Base-by-base conservation (phyloP, 2,888 invertebrate genomes). In the Rotaria sp. region DNA sequence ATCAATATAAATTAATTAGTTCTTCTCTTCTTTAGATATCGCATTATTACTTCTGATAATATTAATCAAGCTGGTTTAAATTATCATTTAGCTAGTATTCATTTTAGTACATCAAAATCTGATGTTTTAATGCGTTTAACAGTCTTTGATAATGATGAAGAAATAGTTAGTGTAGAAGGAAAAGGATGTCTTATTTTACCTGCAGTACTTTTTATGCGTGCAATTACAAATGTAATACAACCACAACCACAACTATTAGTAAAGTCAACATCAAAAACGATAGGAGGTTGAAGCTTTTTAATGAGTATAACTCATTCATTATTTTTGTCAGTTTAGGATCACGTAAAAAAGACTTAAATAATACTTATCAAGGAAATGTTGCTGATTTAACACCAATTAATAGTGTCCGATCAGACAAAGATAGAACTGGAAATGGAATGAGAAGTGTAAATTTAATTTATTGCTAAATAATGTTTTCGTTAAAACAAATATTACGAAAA, bases 151-250 rank as follows among this genome's bases (percentile, higher is more conserved):
- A 88, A 90, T 87, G 89, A 90, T 84, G 89, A 89, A 75, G 90
- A 90, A 85, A 88, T 90, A 15, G 88, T 89, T 48, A 89, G 89
- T 85, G 89, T 89, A 1, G 88, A 88, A 24, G 90, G 90, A 50
- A 90, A 90, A 88, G 90, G 90, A 84, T 90, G 90, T 85, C 89
- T 89, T 41, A 90, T 90, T 35, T 89, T 91, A 55, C 91, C 91
- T 11, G 89, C 91, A 24, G 89, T 89, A 88, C 89, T 90, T 74
- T 91, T 91, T 88, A 89, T 89, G 85, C 75, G 84, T 48, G 26
- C 59, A 24, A 10, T 35, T 7, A 48, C 48, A 18, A 26, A n/a
- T 1, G 7, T 1, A 45, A 11, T 15, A 13, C 45, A 0, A 41
- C 41, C 80, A 13, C 75, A 52, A 24, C 24, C 41, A 74, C 35